Evolutionary conservation across 2,888 invertebrate genomes (phyloP), one percentile per base, ranked within the genome.

Genomic region (Ennomos quercinarius): DNA sequence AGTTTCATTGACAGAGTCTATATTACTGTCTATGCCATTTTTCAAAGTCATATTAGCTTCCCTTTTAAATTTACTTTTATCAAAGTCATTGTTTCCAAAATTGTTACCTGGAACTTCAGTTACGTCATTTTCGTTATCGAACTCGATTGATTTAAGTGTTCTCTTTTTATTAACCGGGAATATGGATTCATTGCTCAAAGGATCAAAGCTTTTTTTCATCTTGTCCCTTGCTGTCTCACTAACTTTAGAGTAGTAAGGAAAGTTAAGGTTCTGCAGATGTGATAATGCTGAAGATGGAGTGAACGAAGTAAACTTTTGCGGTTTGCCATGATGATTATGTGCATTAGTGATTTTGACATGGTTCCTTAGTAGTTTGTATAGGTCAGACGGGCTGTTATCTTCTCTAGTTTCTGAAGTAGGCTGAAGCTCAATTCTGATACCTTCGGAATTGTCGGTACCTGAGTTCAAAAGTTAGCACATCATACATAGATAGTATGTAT

Each of bases 401-500:
- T 68, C 52, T 41, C 35, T 36, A 1, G 43, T 0, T 17, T 13
- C 37, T 1, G 60, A 51, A 5, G 71, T 72, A 0, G 77, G 73
- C 8, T 57, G 61, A 0, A 76, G 4, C 67, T 82, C 72, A 9
- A 82, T 64, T 55, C 71, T 57, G 9, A 81, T 57, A 1, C 78
- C 81, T 67, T 81, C 79, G 8, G 75, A 71, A n/a, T 17, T 46
- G 34, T 38, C 41, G 39, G 27, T 48, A 17, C 40, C 40, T 44
- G 48, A 27, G 5, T 27, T 27, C 17, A 27, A 27, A 6, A 27
- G 27, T 27, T 27, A 1, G 6, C 27, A 27, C 3, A 27, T 2
- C 3, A 17, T 17, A 17, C 1, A 17, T 3, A 17, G 17, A n/a
- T n/a, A n/a, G n/a, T n/a, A n/a, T n/a, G n/a, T n/a, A n/a, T n/a